Conservation (phyloP, 2,888 invertebrate species). For the Nineta flava region DNA sequence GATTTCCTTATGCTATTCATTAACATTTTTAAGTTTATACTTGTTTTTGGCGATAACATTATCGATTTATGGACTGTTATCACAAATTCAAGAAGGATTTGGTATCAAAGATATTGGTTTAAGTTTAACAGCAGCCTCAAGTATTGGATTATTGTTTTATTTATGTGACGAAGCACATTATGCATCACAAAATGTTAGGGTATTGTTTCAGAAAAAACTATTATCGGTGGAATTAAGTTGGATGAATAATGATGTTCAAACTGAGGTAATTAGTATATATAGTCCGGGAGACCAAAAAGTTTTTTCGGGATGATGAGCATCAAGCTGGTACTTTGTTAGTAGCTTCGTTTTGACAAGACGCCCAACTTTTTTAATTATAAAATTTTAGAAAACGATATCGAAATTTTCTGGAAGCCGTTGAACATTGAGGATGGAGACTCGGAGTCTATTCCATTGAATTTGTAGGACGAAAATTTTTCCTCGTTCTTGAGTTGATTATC, state of each 20-base stretch:
- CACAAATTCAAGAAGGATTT: conserved; percentile 55
- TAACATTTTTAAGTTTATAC: conserved; percentile 51
- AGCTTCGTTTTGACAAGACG: no score
- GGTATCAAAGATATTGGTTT: conserved; percentile 57
- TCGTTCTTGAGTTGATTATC: no score
- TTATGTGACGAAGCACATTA: conserved; percentile 61
- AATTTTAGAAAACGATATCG: no score
- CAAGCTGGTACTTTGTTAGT: no score
- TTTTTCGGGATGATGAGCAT: no score
- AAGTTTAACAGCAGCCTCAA: conserved; percentile 47
- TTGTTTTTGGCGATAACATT: conserved; percentile 55
- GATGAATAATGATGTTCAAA: conserved; percentile 62
- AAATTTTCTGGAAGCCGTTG: no score
- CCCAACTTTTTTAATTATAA: no score
- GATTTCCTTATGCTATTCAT: conserved; percentile 48
- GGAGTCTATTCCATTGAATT: no score
- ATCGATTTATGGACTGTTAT: conserved; percentile 57
- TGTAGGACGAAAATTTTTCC: no score
- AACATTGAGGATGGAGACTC: no score
- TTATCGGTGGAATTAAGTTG: conserved; percentile 55
- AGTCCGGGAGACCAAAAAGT: no score
- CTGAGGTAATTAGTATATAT: conserved; percentile 32
- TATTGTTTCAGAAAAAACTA: conserved; percentile 57
- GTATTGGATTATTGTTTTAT: conserved; percentile 48
- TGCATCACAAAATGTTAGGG: conserved; percentile 53